Percentiles rank a stretch among this genome's conserved stretches.
phyloP scores from a whole-genome alignment of 1,140 invertebrate genomes.

The Rhagoletis zephyria region DNA sequence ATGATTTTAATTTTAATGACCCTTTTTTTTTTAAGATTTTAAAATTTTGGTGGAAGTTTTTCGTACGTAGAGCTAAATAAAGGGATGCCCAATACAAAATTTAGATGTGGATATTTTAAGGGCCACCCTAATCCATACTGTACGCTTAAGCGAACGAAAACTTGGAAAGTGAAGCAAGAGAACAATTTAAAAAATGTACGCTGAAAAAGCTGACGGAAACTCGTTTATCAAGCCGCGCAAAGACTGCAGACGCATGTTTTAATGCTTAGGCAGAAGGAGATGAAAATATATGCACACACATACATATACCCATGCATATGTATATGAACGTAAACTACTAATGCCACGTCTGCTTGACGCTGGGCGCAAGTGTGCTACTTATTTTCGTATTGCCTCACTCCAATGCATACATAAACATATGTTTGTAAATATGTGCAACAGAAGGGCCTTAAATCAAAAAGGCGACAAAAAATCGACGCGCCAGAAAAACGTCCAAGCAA shows the following conservation, averaged over 20 bases:
- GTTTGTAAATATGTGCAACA: neutral
- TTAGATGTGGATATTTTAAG: too few relatives aligned
- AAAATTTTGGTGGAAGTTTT: too few relatives aligned
- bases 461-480: neutral
- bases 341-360: too few relatives aligned
- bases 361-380: neutral
- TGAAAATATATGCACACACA: neutral
- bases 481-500: neutral
- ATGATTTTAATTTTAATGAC: too few relatives aligned
- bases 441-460: slow-evolving; percentile 11
- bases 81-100: too few relatives aligned
- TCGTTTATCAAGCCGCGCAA: slow-evolving; percentile 10
- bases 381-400: neutral
- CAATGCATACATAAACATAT: too few relatives aligned
- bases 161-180: neutral
- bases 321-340: too few relatives aligned
- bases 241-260: slow-evolving; percentile 5
- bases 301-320: neutral
- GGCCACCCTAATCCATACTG: too few relatives aligned
- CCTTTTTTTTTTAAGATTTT: too few relatives aligned
- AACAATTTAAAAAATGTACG: neutral
- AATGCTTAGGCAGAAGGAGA: neutral
- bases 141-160: neutral
- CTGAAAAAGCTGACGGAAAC: neutral
- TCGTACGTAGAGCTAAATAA: too few relatives aligned